Percentiles rank a stretch among this genome's conserved stretches.
phyloP scores from a whole-genome alignment of 2,113 vertebrate species.

The Tretioscincus oriximinensis region DNA sequence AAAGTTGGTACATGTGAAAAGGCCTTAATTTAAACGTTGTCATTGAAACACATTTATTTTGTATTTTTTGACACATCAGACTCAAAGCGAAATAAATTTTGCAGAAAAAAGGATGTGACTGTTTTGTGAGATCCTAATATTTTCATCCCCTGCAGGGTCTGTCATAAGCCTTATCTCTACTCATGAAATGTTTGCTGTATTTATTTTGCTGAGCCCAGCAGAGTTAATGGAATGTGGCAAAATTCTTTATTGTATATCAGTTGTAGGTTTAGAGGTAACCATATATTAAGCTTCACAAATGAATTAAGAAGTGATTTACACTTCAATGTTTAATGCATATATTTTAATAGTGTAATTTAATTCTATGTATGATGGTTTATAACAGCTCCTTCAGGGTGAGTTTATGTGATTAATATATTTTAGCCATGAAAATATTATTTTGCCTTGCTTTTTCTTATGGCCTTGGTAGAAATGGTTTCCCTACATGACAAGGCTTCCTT shows the following conservation, averaged over 20 bases:
- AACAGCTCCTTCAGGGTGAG: neutral
- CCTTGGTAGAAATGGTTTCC: neutral
- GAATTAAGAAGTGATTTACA: conserved; percentile 15
- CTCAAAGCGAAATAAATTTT: conserved; percentile 46
- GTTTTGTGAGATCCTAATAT: neutral
- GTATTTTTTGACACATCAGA: conserved; percentile 44
- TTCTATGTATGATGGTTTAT: neutral
- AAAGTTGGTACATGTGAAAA: too few relatives aligned
- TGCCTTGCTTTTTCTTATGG: neutral
- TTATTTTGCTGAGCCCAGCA: neutral
- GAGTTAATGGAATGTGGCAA: neutral
- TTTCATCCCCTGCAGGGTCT: neutral
- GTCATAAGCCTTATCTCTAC: neutral
- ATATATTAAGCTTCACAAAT: neutral
- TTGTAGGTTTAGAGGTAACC: neutral
- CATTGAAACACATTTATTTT: conserved; percentile 48
- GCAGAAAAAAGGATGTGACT: conserved; percentile 22
- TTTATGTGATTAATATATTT: conserved; percentile 15
- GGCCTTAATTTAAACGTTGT: conserved; percentile 44
- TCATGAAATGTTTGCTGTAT: conserved; percentile 3
- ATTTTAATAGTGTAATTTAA: neutral
- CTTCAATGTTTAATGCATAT: neutral
- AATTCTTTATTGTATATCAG: neutral
- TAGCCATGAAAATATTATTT: neutral
- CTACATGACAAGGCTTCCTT: neutral